Conservation (phyloP, 2,888 invertebrate genomes). For the Atethmia centrago region DNA sequence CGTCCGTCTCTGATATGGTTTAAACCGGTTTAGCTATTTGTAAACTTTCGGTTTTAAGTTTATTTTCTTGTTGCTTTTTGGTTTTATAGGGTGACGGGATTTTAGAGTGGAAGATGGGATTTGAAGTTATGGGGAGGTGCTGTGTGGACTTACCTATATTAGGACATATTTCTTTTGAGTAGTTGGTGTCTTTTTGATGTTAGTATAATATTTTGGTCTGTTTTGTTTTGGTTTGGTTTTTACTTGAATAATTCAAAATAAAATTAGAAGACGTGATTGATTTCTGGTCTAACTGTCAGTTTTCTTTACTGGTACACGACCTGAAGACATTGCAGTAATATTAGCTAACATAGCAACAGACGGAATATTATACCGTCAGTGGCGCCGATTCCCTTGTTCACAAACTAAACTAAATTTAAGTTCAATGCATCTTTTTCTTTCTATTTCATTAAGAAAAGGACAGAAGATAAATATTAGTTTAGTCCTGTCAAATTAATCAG, state of each 20-base stretch:
- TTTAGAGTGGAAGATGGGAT: conserved; percentile 43
- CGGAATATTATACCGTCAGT: no score
- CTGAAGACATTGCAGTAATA: not conserved
- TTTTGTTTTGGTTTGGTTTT: not conserved
- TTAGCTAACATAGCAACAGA: not conserved
- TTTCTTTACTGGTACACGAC: not conserved
- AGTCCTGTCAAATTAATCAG: no score
- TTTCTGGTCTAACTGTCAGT: not conserved
- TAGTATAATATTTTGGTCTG: not conserved
- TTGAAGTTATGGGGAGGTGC: conserved; percentile 19
- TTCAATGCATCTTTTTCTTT: no score
- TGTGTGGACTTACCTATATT: not conserved
- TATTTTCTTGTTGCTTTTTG: conserved; percentile 69
- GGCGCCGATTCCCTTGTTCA: no score
- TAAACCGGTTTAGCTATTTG: conserved; percentile 57
- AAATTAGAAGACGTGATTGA: not conserved
- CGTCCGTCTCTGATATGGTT: conserved; percentile 47
- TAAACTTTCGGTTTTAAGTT: conserved; percentile 59
- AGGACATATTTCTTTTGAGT: not conserved
- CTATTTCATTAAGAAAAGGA: no score
- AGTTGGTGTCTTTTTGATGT: not conserved
- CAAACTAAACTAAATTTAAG: no score
- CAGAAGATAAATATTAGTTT: no score
- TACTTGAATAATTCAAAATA: not conserved
- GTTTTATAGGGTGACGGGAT: conserved; percentile 40